Base-by-base conservation (phyloP, 2,797 vertebrate species). In the Pangasius larnaudii region DNA sequence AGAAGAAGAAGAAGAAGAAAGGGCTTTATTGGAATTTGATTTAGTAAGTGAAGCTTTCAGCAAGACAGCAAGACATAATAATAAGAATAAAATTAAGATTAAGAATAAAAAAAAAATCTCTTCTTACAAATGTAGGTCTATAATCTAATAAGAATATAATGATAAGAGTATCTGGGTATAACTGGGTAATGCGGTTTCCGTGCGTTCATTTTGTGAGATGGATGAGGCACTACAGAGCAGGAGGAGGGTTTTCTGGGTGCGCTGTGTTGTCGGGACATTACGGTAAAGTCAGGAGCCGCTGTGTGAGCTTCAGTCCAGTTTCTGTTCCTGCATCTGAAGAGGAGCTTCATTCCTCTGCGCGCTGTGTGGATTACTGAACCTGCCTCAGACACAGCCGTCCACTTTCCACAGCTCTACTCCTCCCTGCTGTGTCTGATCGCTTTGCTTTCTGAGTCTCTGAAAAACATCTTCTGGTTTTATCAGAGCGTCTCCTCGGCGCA, bases 221-320 rank as follows among this genome's bases (percentile, higher is more conserved):
- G 27, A 0, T 51, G 72, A 75, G n/a, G 0, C 65, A 1, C 19
- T 30, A 0, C 27, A 16, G 74, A 30, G 39, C 36, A 78, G 75
- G 14, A 53, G 14, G 46, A 13, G 36, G 30, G 0, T 19, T 30
- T 79, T 81, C 19, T 7, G 0, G 5, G 58, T 61, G 79, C 58
- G 14, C 56, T 16, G 59, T 83, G 30, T 49, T 65, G 3, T 83
- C 39, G 36, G 22, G 19, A 30, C 42, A 46, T 65, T 83, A 83
- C 80, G 80, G 80, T 83, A 83, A 18, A 65, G 11, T 13, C 3
- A 2, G 39, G 59, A 63, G 58, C 13, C 58, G 39, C 80, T n/a
- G 58, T 63, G 80, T 63, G 80, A n/a, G 59, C 80, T 63, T 63
- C 58, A 65, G 78, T 80, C 33, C 78, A 24, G 80, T 83, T 7